A percentile compares a stretch with the other conserved stretches of the same genome.
Conservation (phyloP, 2,797 vertebrate species). For the Sylvilagus floridanus region DNA sequence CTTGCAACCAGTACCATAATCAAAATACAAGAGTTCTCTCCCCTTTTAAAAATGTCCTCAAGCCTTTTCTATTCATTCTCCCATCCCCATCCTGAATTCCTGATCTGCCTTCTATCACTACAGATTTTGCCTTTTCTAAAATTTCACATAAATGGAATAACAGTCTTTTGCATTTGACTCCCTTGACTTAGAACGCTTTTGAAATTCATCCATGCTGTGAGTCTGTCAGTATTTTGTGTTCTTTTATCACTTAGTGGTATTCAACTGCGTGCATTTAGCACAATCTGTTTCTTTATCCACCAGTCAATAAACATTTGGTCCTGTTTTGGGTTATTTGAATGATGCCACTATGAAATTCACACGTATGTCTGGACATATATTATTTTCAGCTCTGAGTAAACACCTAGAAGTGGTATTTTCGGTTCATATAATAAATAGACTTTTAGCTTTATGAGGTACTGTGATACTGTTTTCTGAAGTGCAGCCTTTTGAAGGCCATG, state of each 20-base stretch:
- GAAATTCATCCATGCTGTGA: background rate
- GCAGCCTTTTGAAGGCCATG: background rate
- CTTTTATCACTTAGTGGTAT: background rate
- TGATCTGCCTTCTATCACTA: background rate
- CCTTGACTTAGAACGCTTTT: slow-evolving; percentile 36
- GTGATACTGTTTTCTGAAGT: background rate
- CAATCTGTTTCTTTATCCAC: background rate
- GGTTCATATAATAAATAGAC: background rate
- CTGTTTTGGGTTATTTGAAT: background rate
- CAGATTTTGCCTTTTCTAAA: background rate
- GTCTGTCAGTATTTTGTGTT: background rate
- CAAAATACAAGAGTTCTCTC: background rate
- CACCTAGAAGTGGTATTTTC: background rate
- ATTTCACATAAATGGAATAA: background rate
- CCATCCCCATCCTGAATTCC: background rate
- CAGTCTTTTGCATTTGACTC: background rate
- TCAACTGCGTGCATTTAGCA: background rate
- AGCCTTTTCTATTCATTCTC: background rate
- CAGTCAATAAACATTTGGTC: background rate
- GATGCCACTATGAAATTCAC: background rate
- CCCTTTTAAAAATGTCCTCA: background rate
- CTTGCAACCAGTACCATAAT: background rate
- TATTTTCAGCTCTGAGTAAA: slow-evolving; percentile 47
- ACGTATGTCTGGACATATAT: background rate
- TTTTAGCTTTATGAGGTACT: background rate